Evolutionary conservation across 2,113 vertebrate genomes (phyloP).

Genomic region (Arizona elegans): DNA sequence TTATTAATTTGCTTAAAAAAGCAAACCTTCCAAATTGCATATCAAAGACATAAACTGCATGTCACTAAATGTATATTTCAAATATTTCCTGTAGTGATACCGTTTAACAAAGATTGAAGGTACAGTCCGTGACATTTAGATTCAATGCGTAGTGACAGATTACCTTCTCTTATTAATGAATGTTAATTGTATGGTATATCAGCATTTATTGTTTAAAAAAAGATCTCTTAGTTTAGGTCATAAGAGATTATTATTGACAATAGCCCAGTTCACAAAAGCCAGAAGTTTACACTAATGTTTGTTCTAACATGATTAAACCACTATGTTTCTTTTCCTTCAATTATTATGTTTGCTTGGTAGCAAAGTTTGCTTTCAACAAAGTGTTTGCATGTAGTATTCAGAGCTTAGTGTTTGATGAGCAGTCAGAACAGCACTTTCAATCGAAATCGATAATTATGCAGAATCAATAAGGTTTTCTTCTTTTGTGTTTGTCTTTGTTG

Average conservation of each 20-base stretch:
- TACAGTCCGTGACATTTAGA: constrained; percentile 44
- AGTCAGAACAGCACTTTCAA: constrained; percentile 69
- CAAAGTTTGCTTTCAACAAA: constrained; percentile 65
- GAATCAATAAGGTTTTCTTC: constrained; percentile 85
- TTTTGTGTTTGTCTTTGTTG: constrained; percentile 85
- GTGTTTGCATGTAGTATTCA: constrained; percentile 67
- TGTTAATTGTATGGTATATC: constrained; percentile 62
- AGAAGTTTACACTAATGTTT: constrained; percentile 67
- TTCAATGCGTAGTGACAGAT: constrained; percentile 63
- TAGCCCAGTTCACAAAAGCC: constrained; percentile 65
- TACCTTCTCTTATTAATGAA: constrained; percentile 62
- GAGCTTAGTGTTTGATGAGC: constrained; percentile 69
- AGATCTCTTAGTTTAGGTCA: background rate
- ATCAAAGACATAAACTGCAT: constrained; percentile 40
- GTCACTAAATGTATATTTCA: constrained; percentile 45
- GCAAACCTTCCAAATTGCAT: background rate
- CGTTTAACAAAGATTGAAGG: constrained; percentile 50
- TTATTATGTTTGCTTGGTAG: constrained; percentile 68
- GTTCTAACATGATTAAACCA: constrained; percentile 69
- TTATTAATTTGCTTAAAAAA: constrained; percentile 21
- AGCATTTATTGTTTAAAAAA: constrained; percentile 56
- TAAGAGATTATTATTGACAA: constrained; percentile 55
- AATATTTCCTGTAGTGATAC: constrained; percentile 31
- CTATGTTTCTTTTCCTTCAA: constrained; percentile 65
- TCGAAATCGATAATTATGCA: constrained; percentile 80